Conservation (phyloP, 2,797 vertebrate species). For the Bryconaethiops microstoma region DNA sequence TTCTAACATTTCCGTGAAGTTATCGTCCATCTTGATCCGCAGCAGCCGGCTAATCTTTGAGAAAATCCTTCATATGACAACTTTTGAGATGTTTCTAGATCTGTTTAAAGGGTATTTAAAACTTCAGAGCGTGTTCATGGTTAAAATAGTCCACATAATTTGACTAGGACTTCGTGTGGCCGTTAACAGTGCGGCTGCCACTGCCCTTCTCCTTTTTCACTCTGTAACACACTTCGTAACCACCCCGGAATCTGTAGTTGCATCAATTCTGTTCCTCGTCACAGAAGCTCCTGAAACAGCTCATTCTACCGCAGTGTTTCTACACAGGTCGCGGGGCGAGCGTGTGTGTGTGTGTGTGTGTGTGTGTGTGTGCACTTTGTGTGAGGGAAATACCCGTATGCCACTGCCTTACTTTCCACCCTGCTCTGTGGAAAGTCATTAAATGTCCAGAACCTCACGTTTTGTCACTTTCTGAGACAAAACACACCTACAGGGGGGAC, state of each 20-base stretch:
- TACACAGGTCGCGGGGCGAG: neutral
- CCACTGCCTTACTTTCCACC: neutral
- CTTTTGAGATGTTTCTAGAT: neutral
- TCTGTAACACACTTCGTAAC: constrained; percentile 73
- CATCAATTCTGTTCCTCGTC: constrained; percentile 54
- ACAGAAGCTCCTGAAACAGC: constrained; percentile 29
- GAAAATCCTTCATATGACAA: constrained; percentile 28
- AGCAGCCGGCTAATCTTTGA: neutral
- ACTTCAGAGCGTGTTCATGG: constrained; percentile 22
- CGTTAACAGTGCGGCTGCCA: constrained; percentile 67
- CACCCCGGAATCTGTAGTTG: constrained; percentile 74
- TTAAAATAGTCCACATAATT: neutral
- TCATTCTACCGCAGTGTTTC: constrained; percentile 28
- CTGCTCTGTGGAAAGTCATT: neutral
- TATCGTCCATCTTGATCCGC: constrained; percentile 73
- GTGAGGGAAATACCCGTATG: neutral
- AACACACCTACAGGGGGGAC: neutral
- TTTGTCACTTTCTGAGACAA: neutral
- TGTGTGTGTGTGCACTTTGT: neutral
- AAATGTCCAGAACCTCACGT: neutral
- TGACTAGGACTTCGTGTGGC: neutral
- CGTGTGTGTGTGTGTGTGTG: neutral
- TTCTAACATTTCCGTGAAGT: constrained; percentile 78
- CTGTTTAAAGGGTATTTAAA: neutral
- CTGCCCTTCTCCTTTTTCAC: constrained; percentile 56